A percentile compares a stretch with the other conserved stretches of the same genome.
Conservation (phyloP, 2,888 invertebrate species). For the Kryphioiulus occultus region DNA sequence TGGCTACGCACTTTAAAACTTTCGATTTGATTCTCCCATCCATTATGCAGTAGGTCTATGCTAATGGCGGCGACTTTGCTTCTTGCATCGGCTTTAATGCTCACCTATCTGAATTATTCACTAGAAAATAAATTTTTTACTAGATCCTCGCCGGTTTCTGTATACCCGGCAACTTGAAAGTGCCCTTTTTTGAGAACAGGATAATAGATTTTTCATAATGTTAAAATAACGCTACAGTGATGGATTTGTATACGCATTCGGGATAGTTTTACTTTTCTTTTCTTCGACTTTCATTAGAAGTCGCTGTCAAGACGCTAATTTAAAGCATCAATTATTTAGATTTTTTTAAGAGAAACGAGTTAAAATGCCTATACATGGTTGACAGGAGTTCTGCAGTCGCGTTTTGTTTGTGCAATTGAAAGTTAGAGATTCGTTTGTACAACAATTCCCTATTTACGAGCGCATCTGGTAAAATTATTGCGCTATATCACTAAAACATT, state of each 20-base stretch:
- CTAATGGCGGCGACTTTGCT: not conserved
- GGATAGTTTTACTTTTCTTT: not conserved
- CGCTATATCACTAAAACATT: too few species aligned
- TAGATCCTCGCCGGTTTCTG: not conserved
- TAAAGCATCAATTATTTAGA: not conserved
- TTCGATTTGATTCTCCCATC: conserved; percentile 8
- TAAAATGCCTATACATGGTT: too few species aligned
- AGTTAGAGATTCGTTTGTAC: too few species aligned
- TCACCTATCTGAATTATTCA: conserved; percentile 34
- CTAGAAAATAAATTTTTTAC: conserved; percentile 36
- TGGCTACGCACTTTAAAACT: conserved; percentile 1
- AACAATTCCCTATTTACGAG: too few species aligned
- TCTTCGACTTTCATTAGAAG: not conserved
- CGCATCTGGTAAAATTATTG: too few species aligned
- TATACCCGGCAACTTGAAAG: conserved; percentile 7
- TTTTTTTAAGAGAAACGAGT: not conserved
- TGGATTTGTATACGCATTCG: not conserved
- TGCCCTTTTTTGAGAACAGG: not conserved
- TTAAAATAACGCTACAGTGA: not conserved
- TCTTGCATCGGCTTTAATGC: not conserved
- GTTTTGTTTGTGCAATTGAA: too few species aligned
- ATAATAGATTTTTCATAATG: conserved; percentile 39
- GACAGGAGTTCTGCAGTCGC: too few species aligned
- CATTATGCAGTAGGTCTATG: conserved; percentile 39
- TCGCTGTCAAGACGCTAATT: conserved; percentile 18